Percentiles rank a stretch among this genome's conserved stretches.
These are phyloP conservation scores for Lasioglossum malachurum DNA, from an alignment of 2,888 invertebrate species.

Conservation along the genomic window DNA sequence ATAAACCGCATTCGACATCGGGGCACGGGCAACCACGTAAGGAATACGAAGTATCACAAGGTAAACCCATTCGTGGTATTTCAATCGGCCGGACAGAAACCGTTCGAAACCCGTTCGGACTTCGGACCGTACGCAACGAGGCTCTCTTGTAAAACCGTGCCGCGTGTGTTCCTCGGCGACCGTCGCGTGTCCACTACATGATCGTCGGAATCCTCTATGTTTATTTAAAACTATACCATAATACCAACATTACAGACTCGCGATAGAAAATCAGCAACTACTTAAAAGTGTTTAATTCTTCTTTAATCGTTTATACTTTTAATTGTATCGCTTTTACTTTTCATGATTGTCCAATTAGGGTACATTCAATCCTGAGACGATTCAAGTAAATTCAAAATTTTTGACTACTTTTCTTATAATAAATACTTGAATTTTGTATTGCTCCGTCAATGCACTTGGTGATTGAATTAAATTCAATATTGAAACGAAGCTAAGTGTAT, in stretches of 20 bases:
- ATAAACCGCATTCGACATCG: constrained; percentile 74
- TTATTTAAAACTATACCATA: not conserved
- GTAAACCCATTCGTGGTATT: constrained; percentile 60
- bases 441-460: no score
- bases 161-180: constrained; percentile 46
- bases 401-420: not conserved
- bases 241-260: not conserved
- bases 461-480: no score
- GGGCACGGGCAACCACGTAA: constrained; percentile 60
- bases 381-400: not conserved
- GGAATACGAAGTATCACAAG: constrained; percentile 71
- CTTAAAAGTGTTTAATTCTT: not conserved
- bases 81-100: constrained; percentile 59
- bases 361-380: no score
- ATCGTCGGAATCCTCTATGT: not conserved
- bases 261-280: not conserved
- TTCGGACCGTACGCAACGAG: constrained; percentile 15
- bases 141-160: constrained; percentile 47
- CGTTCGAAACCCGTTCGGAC: constrained; percentile 51
- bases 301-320: not conserved
- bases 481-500: not conserved
- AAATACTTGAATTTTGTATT: not conserved
- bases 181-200: constrained; percentile 35
- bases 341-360: no score
- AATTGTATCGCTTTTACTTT: not conserved